Evolutionary conservation across 92 coral and sea anemone genomes (phyloP).

Genomic region (Actinostola sp.): DNA sequence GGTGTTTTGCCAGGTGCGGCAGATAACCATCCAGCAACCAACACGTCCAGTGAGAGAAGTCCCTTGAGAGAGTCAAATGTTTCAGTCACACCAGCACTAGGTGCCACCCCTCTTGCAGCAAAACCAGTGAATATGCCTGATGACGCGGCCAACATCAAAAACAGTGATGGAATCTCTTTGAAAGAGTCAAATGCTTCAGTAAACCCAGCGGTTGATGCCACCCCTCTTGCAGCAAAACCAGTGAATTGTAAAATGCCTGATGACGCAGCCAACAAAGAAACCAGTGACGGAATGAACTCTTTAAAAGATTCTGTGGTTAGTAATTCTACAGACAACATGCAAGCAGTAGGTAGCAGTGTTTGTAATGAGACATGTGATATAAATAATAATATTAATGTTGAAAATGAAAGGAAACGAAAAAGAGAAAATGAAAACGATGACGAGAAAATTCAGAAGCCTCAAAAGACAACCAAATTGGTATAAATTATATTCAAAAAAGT

Average conservation of each 20-base stretch:
- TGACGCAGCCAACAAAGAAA: background rate
- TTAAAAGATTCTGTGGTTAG: no score
- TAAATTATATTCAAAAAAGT: no score
- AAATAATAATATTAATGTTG: background rate
- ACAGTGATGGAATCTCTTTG: no score
- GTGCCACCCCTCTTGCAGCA: background rate
- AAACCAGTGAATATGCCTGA: background rate
- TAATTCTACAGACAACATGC: background rate
- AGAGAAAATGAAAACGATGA: background rate
- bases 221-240: no score
- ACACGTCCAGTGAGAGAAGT: background rate
- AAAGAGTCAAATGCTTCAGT: no score
- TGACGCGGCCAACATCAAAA: background rate
- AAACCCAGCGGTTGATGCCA: no score
- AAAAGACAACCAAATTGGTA: background rate
- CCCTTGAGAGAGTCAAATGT: slow-evolving; percentile 1
- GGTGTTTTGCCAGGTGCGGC: no score
- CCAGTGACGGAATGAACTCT: no score
- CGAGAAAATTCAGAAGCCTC: background rate
- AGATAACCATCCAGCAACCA: background rate
- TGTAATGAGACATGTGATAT: background rate
- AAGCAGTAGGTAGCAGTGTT: background rate
- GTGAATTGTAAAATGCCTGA: background rate
- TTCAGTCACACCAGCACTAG: background rate
- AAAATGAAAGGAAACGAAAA: background rate